Evolutionary conservation across 2,888 invertebrate genomes (phyloP).

Genomic region (Druceiella hillmani): DNA sequence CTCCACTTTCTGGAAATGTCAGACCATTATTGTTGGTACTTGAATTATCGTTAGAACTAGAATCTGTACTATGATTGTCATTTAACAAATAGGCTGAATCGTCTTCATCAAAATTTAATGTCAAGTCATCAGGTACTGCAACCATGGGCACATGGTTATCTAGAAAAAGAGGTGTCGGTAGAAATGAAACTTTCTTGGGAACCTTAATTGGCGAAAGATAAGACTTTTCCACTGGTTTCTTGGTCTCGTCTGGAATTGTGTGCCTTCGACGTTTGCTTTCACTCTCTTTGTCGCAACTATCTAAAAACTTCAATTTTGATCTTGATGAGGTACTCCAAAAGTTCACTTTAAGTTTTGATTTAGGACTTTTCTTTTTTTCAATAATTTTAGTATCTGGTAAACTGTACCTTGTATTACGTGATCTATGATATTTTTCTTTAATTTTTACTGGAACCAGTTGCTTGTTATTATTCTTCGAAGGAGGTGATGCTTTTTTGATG

Average conservation of each 20-base stretch:
- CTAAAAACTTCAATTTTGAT: conserved; percentile 31
- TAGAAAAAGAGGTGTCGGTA: conserved; percentile 42
- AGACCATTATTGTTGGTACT: too few species aligned
- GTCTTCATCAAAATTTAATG: conserved; percentile 47
- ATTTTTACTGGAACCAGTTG: too few species aligned
- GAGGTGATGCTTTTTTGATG: conserved; percentile 28
- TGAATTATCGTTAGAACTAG: too few species aligned
- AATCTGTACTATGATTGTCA: too few species aligned
- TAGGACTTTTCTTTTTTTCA: conserved; percentile 21
- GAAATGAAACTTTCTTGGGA: conserved; percentile 41
- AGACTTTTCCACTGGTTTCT: conserved; percentile 27
- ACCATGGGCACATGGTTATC: conserved; percentile 48
- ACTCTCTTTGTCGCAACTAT: conserved; percentile 27
- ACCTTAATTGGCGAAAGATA: conserved; percentile 32
- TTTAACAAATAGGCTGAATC: too few species aligned
- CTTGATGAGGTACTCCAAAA: conserved; percentile 45
- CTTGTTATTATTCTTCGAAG: too few species aligned
- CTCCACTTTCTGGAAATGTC: too few species aligned
- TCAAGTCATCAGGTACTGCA: conserved; percentile 46
- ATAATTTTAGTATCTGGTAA: conserved; percentile 27
- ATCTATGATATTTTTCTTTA: too few species aligned
- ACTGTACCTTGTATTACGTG: conserved; percentile 36
- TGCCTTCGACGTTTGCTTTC: conserved; percentile 34
- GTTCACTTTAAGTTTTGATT: conserved; percentile 44
- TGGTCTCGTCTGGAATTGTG: conserved; percentile 33